Conservation (phyloP, 1,140 invertebrate species). For the Lucilia cuprina region DNA sequence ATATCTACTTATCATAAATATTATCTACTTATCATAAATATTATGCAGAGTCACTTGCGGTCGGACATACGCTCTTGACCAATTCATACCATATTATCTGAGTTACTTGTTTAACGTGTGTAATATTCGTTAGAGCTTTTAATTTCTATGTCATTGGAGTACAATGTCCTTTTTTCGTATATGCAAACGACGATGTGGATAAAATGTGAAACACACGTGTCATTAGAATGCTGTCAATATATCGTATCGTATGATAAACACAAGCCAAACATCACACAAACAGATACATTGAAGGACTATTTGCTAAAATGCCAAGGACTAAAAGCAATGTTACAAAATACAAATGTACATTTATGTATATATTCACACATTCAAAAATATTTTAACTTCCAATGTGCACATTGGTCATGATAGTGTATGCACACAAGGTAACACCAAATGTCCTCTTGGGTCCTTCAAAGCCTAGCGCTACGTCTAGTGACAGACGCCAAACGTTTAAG, state of each 20-base stretch:
- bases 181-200: not conserved
- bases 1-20: too few species aligned
- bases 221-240: not conserved
- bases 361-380: not conserved
- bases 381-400: not conserved
- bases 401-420: not conserved
- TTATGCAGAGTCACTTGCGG: too few species aligned
- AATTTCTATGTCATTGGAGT: not conserved
- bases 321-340: not conserved
- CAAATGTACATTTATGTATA: too few species aligned
- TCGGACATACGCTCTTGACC: too few species aligned
- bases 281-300: not conserved
- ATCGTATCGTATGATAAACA: not conserved
- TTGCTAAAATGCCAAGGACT: not conserved
- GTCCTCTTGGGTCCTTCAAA: conserved; percentile 24
- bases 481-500: not conserved
- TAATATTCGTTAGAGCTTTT: not conserved
- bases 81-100: too few species aligned
- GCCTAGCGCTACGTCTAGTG: not conserved
- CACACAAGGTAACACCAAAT: conserved; percentile 5
- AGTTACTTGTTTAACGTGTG: too few species aligned
- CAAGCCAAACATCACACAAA: not conserved
- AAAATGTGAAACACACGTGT: not conserved
- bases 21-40: too few species aligned
- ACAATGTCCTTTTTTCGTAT: not conserved